Percentiles rank a stretch among this genome's conserved stretches.
Evolutionary conservation across 2,888 invertebrate genomes (phyloP).

Genomic region (Thera britannica): DNA sequence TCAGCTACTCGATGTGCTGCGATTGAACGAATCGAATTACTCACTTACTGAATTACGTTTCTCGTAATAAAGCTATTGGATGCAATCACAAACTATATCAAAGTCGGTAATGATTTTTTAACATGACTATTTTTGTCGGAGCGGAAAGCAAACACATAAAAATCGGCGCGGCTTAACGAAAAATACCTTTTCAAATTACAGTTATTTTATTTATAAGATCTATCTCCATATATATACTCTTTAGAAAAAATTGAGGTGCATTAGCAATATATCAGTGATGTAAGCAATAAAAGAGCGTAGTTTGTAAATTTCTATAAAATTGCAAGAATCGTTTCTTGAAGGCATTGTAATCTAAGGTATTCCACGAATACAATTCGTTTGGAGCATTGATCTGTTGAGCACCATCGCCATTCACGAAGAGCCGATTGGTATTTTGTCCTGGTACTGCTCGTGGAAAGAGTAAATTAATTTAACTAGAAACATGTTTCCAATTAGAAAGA

Average conservation of each 20-base stretch:
- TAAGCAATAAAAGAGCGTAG: neutral
- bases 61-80: conserved; percentile 16
- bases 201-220: neutral
- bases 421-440: too few species aligned
- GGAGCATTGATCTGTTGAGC: too few species aligned
- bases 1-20: conserved; percentile 1
- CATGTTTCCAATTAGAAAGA: conserved; percentile 8
- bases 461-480: neutral
- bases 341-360: neutral
- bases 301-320: neutral
- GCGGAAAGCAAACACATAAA: too few species aligned
- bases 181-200: too few species aligned
- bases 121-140: too few species aligned
- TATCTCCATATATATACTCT: conserved; percentile 1
- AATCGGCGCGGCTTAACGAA: too few species aligned
- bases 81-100: conserved; percentile 2
- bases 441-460: neutral
- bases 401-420: too few species aligned
- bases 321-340: neutral
- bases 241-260: neutral
- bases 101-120: too few species aligned
- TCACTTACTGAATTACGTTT: conserved; percentile 20
- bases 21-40: conserved; percentile 16
- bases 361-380: too few species aligned
- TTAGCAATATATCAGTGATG: neutral